A percentile compares a stretch with the other conserved stretches of the same genome.
Conservation (phyloP, 2,113 vertebrate genomes). For the Podiceps cristatus region DNA sequence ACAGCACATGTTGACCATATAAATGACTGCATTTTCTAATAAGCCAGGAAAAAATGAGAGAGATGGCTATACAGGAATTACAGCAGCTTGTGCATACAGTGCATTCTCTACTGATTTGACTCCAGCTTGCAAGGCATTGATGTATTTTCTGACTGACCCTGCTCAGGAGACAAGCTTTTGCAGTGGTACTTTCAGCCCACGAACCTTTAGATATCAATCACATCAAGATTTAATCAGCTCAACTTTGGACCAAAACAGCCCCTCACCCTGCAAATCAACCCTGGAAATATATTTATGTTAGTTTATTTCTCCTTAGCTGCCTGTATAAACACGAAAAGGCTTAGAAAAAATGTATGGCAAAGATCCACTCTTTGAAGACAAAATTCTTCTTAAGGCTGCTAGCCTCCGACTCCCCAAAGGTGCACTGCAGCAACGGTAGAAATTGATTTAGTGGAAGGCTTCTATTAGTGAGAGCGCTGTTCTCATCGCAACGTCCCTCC, state of each 20-base stretch:
- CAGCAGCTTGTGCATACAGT: constrained; percentile 14
- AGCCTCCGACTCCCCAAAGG: constrained; percentile 45
- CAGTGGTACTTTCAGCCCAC: constrained; percentile 44
- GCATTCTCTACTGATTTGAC: constrained; percentile 37
- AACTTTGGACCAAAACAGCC: constrained; percentile 27
- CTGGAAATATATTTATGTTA: not conserved
- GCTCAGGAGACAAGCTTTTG: constrained; percentile 55
- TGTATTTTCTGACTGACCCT: constrained; percentile 59
- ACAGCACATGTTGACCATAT: constrained; percentile 6
- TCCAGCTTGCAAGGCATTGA: constrained; percentile 57
- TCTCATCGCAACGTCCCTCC: constrained; percentile 71
- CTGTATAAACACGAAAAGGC: constrained; percentile 1
- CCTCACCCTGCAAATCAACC: not conserved
- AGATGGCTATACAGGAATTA: constrained; percentile 51
- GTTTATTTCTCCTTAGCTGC: not conserved
- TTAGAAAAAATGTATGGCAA: constrained; percentile 25
- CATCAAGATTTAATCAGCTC: constrained; percentile 29
- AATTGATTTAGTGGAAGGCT: constrained; percentile 79
- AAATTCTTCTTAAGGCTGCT: constrained; percentile 41
- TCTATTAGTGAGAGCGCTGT: constrained; percentile 74
- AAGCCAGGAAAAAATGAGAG: constrained; percentile 23
- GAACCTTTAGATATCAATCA: constrained; percentile 40
- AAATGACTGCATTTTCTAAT: constrained; percentile 10
- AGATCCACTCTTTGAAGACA: constrained; percentile 49
- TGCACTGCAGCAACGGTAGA: constrained; percentile 54